Base-by-base conservation (phyloP, 2,888 invertebrate genomes). In the Ligdia adustata region DNA sequence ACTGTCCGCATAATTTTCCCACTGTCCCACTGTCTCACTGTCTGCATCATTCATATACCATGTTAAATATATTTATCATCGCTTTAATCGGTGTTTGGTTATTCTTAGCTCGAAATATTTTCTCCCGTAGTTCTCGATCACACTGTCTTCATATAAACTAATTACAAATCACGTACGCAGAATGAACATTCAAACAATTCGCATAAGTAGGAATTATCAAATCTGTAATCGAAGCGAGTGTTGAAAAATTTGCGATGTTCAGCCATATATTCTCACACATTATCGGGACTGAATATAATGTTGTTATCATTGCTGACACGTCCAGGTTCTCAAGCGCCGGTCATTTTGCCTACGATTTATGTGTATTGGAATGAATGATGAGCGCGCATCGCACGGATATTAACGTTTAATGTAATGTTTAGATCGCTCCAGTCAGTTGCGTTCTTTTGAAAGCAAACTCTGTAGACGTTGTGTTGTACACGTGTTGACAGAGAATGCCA, bases 331-430 rank as follows among this genome's bases (percentile, higher is more conserved):
- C 48, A 42, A 55, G 50, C 57, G 55, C 46, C 53, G 55, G 57
- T 58, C 52, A 43, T 46, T 47, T 33, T 16, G 42, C 32, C 37
- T 37, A 32, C 52, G 35, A 64, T 68, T 64, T 61, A 66, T 64
- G 58, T 57, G 54, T 44, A 55, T 46, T 42, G 14, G 44, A 51
- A 66, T 72, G 60, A 66, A 49, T 57, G 52, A 64, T 16, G 48
- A 22, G 27, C 54, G 58, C 52, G 66, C 48, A 60, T 58, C 40
- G 52, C 18, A 50, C 44, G 27, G 55, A 52, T 64, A 70, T 69
- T 66, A 65, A 56, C 68, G 52, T 43, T 53, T 61, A 63, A 66
- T 73, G 66, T 67, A 57, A 64, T 66, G 64, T 66, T 72, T 69
- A 55, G 63, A 72, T 63, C 52, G 60, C 56, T 58, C 56, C 51